Conservation (phyloP, 2,797 vertebrate genomes). For the Microchirus variegatus region DNA sequence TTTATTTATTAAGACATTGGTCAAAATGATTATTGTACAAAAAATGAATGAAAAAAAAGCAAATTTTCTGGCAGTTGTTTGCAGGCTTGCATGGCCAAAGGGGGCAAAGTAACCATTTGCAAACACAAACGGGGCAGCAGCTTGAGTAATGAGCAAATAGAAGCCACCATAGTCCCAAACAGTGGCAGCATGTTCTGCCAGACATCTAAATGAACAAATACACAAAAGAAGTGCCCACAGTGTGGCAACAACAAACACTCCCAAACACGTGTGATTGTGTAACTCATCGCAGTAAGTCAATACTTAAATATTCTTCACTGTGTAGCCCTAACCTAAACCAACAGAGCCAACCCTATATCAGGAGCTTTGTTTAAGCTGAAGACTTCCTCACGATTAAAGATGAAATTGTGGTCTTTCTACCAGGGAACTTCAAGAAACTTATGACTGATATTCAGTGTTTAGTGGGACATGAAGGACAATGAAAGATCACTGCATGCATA, state of each 20-base stretch:
- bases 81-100: constrained; percentile 36
- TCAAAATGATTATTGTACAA: too few species aligned
- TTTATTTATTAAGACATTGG: too few species aligned
- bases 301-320: constrained; percentile 1
- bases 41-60: too few species aligned
- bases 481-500: constrained; percentile 48
- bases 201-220: constrained; percentile 23
- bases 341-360: constrained; percentile 38
- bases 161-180: constrained; percentile 50
- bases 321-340: neutral
- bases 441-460: constrained; percentile 36
- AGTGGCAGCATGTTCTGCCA: constrained; percentile 49
- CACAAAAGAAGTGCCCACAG: constrained; percentile 10
- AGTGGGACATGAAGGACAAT: constrained; percentile 59
- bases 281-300: constrained; percentile 8
- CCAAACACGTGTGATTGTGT: neutral
- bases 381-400: constrained; percentile 48
- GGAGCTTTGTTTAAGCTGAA: constrained; percentile 57
- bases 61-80: constrained; percentile 46
- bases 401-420: constrained; percentile 32
- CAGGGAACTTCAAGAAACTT: constrained; percentile 29
- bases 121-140: constrained; percentile 54
- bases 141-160: constrained; percentile 70
- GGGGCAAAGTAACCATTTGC: constrained; percentile 59
- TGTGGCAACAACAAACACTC: constrained; percentile 1